Conservation (phyloP, 2,113 vertebrate genomes). For the Sialia sialis region DNA sequence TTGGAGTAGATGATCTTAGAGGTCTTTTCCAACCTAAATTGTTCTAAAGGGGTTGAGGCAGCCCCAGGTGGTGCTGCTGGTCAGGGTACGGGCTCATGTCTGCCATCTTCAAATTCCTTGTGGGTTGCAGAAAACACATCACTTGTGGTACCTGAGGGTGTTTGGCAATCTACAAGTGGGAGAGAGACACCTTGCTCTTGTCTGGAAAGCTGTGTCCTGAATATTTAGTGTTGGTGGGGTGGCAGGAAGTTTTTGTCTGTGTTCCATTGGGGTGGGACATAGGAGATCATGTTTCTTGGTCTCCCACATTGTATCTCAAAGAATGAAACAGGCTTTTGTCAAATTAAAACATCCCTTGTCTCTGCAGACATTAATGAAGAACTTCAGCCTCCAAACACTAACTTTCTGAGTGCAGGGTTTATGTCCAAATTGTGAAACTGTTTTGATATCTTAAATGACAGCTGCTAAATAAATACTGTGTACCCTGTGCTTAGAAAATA, state of each 20-base stretch:
- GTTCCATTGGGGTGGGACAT: fast-evolving
- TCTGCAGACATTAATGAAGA: not conserved
- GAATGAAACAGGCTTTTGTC: not conserved
- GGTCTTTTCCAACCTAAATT: not conserved
- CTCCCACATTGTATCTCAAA: not conserved
- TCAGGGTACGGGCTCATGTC: not conserved
- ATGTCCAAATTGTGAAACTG: not conserved
- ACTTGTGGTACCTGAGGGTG: not conserved
- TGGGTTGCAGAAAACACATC: not conserved
- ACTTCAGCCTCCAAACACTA: not conserved
- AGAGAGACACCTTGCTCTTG: not conserved
- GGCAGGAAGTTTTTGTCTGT: not conserved
- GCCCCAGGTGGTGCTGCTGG: not conserved
- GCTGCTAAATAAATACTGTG: not conserved
- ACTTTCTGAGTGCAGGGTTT: not conserved
- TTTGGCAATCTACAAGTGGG: not conserved
- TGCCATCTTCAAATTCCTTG: not conserved
- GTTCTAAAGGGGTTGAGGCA: not conserved
- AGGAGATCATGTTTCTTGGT: not conserved
- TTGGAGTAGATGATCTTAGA: not conserved
- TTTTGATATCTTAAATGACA: not conserved
- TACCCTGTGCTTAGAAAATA: not conserved
- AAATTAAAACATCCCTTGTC: not conserved
- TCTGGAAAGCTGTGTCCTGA: not conserved
- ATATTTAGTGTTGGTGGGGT: not conserved